A percentile compares a stretch with the other conserved stretches of the same genome.
These are phyloP conservation scores for Notothenia coriiceps DNA, from an alignment of 2,113 vertebrate species.

Conservation along the genomic window DNA sequence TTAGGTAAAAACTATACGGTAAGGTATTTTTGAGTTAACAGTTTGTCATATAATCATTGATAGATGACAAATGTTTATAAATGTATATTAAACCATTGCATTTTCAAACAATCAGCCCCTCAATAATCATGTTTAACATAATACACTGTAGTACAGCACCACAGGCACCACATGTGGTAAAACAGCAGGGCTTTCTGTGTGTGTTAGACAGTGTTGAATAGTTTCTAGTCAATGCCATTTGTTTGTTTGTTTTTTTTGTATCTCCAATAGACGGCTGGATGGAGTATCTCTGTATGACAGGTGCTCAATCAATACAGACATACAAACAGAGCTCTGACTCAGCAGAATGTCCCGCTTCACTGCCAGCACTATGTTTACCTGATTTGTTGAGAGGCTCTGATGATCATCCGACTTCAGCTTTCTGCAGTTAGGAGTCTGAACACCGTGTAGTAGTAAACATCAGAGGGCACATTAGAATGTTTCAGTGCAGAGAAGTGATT, in stretches of 20 bases:
- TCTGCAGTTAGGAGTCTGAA: not conserved
- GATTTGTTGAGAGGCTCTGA: conserved; percentile 28
- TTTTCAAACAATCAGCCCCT: not conserved
- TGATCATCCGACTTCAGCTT: conserved; percentile 13
- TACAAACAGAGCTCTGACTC: conserved; percentile 37
- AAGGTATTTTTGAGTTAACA: too few relatives aligned
- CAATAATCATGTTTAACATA: not conserved
- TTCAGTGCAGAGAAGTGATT: not conserved
- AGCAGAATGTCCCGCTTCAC: conserved; percentile 39
- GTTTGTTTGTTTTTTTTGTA: conserved; percentile 6
- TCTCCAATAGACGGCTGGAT: conserved; percentile 4
- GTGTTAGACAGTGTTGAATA: conserved; percentile 11
- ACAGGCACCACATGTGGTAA: not conserved
- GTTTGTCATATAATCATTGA: too few relatives aligned
- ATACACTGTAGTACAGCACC: not conserved
- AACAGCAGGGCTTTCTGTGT: conserved; percentile 14
- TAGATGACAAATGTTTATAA: too few relatives aligned
- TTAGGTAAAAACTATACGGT: too few relatives aligned
- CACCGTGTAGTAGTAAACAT: not conserved
- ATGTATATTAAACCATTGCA: too few relatives aligned
- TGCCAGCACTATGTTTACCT: conserved; percentile 21
- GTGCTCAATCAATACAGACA: conserved; percentile 38
- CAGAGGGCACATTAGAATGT: too few relatives aligned
- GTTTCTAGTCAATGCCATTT: conserved; percentile 2
- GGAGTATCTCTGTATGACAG: conserved; percentile 12